Evolutionary conservation across 2,113 vertebrate genomes (phyloP).

Genomic region (Lophotis ruficrista): DNA sequence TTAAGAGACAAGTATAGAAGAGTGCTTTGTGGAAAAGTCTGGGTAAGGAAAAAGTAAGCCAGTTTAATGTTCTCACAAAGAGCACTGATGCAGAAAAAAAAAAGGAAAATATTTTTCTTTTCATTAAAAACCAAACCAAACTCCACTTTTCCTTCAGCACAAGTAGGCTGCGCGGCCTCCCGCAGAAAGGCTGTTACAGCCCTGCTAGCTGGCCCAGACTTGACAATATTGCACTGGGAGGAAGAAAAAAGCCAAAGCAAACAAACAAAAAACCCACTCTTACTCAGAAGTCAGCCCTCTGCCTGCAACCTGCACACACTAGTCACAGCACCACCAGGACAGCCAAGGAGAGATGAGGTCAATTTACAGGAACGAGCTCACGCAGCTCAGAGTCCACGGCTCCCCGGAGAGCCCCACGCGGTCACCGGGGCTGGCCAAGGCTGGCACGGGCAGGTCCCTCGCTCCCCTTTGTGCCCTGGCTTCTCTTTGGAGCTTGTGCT

Average conservation of each 20-base stretch:
- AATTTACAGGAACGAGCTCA: not conserved
- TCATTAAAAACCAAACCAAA: not conserved
- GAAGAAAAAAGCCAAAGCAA: constrained; percentile 15
- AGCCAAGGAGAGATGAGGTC: not conserved
- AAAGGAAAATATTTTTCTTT: not conserved
- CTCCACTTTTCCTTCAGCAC: not conserved
- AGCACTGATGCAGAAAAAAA: not conserved
- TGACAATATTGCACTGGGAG: not conserved
- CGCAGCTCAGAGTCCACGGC: not conserved
- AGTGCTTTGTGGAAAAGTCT: not conserved
- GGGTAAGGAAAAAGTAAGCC: not conserved
- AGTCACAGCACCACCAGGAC: not conserved
- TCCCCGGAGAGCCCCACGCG: not conserved
- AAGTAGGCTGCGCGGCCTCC: not conserved
- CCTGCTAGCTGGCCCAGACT: not conserved
- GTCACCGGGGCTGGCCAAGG: not conserved
- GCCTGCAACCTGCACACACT: not conserved
- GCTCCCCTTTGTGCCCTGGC: not conserved
- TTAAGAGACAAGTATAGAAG: not conserved
- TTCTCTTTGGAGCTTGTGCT: not conserved
- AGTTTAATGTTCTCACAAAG: not conserved
- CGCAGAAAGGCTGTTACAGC: not conserved
- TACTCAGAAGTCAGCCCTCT: not conserved
- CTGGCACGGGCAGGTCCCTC: accelerated
- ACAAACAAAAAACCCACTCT: not conserved